phyloP scores from a whole-genome alignment of 53 echinoderm and acorn worm genomes.

The Holothuria leucospilota region DNA sequence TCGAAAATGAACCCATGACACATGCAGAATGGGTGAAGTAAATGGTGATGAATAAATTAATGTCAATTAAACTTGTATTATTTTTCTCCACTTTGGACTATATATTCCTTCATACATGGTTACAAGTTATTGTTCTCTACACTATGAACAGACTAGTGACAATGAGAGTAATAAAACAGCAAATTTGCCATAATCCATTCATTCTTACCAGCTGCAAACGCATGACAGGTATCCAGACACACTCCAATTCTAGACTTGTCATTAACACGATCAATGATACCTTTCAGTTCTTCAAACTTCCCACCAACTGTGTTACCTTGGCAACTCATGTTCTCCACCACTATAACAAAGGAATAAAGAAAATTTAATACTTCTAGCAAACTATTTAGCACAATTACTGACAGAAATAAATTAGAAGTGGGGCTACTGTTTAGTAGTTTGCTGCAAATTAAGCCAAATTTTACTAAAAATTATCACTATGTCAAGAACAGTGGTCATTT shows the following conservation, averaged over 20 bases:
- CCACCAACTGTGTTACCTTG: conserved; percentile 94
- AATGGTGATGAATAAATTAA: too few species aligned
- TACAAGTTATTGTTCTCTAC: too few species aligned
- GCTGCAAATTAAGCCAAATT: not conserved
- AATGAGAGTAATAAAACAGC: not conserved
- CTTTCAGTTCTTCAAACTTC: conserved; percentile 84
- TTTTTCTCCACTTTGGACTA: too few species aligned
- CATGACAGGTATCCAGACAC: conserved; percentile 94
- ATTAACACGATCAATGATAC: conserved; percentile 85
- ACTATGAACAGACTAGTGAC: too few species aligned
- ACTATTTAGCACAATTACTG: not conserved
- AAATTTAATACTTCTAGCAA: too few species aligned
- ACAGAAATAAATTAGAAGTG: not conserved
- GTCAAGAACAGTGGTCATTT: not conserved
- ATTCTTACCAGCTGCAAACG: conserved; percentile 86
- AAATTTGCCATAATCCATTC: conserved; percentile 19
- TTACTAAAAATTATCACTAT: too few species aligned
- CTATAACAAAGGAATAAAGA: conserved; percentile 36
- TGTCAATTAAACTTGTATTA: too few species aligned
- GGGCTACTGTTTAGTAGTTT: not conserved
- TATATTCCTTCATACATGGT: too few species aligned
- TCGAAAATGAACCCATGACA: too few species aligned
- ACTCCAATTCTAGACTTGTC: conserved; percentile 88
- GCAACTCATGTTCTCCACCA: conserved; percentile 97
- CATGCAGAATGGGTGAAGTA: too few species aligned